Conservation (phyloP, 2,888 invertebrate species). For the Chrysolina americana region DNA sequence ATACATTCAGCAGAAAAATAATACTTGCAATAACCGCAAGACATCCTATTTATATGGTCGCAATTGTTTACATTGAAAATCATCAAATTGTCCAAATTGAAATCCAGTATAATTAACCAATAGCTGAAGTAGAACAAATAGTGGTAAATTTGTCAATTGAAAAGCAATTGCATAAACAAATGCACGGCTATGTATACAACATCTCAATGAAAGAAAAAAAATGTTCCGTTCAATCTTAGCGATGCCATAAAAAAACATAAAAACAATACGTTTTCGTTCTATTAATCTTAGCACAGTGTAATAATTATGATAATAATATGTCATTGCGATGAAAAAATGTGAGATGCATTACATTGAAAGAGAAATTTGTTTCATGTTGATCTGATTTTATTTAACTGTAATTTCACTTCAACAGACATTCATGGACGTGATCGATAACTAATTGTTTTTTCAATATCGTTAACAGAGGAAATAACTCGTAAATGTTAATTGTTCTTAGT, state of each 20-base stretch:
- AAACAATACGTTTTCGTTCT: slow-evolving; percentile 36
- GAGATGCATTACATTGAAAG: slow-evolving; percentile 27
- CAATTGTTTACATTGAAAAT: too few relatives aligned
- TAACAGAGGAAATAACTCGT: not conserved
- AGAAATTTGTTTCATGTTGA: slow-evolving; percentile 29
- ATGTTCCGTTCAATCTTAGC: slow-evolving; percentile 25
- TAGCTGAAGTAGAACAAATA: too few relatives aligned
- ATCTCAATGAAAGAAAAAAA: not conserved
- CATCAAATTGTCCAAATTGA: too few relatives aligned
- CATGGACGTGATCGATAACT: not conserved
- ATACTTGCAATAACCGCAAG: too few relatives aligned
- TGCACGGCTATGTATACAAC: not conserved
- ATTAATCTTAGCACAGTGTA: slow-evolving; percentile 29
- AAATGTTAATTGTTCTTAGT: not conserved
- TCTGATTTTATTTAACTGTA: slow-evolving; percentile 17
- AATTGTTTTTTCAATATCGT: not conserved
- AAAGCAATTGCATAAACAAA: too few relatives aligned
- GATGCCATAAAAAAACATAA: slow-evolving; percentile 19
- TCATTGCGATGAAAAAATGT: slow-evolving; percentile 19
- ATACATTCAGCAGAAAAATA: too few relatives aligned
- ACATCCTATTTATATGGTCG: too few relatives aligned
- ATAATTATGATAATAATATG: slow-evolving; percentile 27
- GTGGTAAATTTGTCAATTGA: too few relatives aligned
- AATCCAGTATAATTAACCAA: too few relatives aligned
- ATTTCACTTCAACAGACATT: slow-evolving; percentile 17